These are phyloP conservation scores for Malachius bipustulatus DNA, from an alignment of 2,888 invertebrate species.

Conservation along the genomic window DNA sequence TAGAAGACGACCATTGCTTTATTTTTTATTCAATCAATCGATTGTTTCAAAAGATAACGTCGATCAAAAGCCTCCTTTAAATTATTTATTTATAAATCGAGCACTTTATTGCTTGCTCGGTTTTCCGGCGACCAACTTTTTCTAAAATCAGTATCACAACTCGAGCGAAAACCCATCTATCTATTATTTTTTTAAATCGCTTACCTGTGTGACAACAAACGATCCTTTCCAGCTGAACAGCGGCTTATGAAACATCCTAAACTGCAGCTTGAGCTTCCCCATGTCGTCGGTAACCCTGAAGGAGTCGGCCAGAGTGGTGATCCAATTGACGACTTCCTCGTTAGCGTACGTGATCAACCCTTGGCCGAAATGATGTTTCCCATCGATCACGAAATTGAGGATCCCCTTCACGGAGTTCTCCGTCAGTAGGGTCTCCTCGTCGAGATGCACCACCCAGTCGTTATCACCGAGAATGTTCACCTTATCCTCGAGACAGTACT, in stretches of 20 bases:
- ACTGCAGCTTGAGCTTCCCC: conserved; percentile 90
- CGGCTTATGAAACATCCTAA: conserved; percentile 87
- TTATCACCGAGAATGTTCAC: conserved; percentile 75
- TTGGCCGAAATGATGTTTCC: conserved; percentile 91
- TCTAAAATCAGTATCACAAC: too few species aligned
- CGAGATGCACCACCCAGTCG: conserved; percentile 96
- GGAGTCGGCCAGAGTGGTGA: conserved; percentile 91
- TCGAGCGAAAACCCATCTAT: too few species aligned
- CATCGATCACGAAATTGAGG: conserved; percentile 87
- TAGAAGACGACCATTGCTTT: too few species aligned
- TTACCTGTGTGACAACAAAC: conserved; percentile 90
- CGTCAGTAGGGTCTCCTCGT: conserved; percentile 90
- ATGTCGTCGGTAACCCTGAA: conserved; percentile 95
- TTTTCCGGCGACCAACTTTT: too few species aligned
- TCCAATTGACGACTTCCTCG: conserved; percentile 92
- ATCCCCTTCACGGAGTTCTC: conserved; percentile 84
- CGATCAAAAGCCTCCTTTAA: too few species aligned
- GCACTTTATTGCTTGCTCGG: too few species aligned
- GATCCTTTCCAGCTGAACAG: conserved; percentile 98
- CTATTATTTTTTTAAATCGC: conserved; percentile 20
- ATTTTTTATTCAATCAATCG: too few species aligned
- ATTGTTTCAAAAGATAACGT: too few species aligned
- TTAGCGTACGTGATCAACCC: conserved; percentile 93
- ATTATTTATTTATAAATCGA: too few species aligned
- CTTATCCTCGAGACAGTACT: conserved; percentile 87